Conservation (phyloP, 2,113 vertebrate genomes). For the Oreochromis spilurus region DNA sequence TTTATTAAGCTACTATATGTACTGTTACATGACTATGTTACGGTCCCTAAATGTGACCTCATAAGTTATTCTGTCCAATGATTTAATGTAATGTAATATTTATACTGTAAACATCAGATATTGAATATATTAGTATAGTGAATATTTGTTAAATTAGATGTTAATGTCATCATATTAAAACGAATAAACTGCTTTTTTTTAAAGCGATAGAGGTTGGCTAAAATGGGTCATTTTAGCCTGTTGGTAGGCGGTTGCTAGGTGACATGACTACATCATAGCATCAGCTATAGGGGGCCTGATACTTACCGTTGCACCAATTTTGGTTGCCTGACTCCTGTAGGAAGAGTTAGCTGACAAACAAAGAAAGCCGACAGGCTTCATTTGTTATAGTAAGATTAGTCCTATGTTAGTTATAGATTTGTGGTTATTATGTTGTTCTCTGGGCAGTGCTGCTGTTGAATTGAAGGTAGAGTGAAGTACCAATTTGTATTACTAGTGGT, state of each 20-base stretch:
- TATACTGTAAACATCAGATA: background rate
- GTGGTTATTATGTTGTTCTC: background rate
- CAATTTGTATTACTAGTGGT: background rate
- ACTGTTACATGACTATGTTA: background rate
- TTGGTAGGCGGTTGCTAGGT: background rate
- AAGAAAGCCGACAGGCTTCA: background rate
- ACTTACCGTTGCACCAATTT: background rate
- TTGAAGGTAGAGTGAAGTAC: background rate
- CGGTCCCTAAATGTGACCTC: background rate
- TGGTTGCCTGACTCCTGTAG: background rate
- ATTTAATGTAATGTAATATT: background rate
- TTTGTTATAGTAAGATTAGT: background rate
- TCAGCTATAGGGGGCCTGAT: background rate
- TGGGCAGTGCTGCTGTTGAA: background rate
- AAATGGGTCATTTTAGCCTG: background rate
- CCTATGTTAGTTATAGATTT: background rate
- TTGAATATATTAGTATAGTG: background rate
- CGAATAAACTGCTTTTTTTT: background rate
- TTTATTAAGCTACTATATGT: background rate
- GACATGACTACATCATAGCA: background rate
- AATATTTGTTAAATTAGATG: background rate
- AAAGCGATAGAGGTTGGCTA: background rate
- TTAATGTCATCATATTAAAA: background rate
- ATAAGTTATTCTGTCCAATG: background rate
- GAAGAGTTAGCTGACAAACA: background rate